Evolutionary conservation across 2,888 invertebrate genomes (phyloP), one percentile per base, ranked within the genome.

Genomic region (Alviniconcha strummeri): DNA sequence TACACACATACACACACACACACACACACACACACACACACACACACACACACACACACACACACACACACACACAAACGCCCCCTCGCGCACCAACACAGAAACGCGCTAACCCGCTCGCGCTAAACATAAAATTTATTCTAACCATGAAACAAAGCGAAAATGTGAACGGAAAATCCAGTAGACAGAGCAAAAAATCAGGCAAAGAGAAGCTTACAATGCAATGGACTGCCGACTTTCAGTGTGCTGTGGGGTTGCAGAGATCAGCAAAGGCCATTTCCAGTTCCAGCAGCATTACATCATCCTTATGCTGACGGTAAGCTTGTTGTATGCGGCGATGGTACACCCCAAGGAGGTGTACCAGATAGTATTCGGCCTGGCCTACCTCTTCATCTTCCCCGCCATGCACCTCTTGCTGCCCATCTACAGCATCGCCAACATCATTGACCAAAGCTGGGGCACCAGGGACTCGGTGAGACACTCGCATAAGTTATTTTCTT

Each of bases 371-470:
- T 89, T 89, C 83, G 90, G 90, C 9, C 71, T 89, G 54, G 88
- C 88, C 67, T 90, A 90, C 82, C 85, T 90, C 80, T 87, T 90
- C 84, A 89, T 89, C 79, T 90, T 90, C 84, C 90, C 90, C 5
- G 90, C 90, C 84, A 90, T 90, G 90, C 90, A 90, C 78, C 88
- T 90, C 17, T 84, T 90, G 17, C 87, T 90, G 60, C 90, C 90
- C 52, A 87, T 90, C 81, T 90, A 90, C 86, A 88, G 90, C 85
- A 87, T 88, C 74, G 89, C 89, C 81, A 90, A 90, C 84, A 90
- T 90, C 60, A 87, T 90, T 1, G 90, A 90, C 78, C 89, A 90
- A 84, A 90, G 90, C 84, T 90, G 90, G 90, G 90, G 90, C 52
- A 90, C 90, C 11, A 83, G 90, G 69, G 90, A 90, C 81, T 85